Evolutionary conservation across 2,797 vertebrate species (phyloP).

Genomic region (Liasis olivaceus): DNA sequence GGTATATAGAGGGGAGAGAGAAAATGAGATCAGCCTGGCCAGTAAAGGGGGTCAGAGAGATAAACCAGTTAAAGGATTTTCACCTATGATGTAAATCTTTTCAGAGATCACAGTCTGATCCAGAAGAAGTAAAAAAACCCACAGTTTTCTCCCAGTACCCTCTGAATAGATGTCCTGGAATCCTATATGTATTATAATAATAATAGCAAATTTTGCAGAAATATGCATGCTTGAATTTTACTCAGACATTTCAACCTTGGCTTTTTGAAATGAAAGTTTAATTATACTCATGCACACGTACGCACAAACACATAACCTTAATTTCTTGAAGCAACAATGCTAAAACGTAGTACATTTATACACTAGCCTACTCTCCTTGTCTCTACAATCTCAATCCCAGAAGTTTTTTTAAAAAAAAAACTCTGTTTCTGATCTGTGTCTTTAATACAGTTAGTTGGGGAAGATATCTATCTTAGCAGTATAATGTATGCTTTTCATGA

Average conservation of each 20-base stretch:
- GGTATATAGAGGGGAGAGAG: slow-evolving; percentile 38
- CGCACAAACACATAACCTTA: background rate
- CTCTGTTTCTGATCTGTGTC: too few species aligned
- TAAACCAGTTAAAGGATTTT: slow-evolving; percentile 48
- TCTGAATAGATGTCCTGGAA: background rate
- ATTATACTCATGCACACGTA: background rate
- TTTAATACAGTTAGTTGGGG: background rate
- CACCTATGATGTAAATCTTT: slow-evolving; percentile 45
- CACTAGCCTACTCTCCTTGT: background rate
- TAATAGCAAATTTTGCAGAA: background rate
- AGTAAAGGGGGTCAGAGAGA: slow-evolving; percentile 56
- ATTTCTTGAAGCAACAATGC: background rate
- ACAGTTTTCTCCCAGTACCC: background rate
- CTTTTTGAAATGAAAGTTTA: background rate
- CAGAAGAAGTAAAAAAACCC: too few species aligned
- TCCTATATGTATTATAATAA: background rate
- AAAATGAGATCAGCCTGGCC: slow-evolving; percentile 50
- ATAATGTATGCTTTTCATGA: background rate
- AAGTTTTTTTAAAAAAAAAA: background rate
- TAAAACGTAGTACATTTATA: background rate
- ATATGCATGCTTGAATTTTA: background rate
- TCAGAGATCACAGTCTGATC: background rate
- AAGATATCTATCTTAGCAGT: background rate
- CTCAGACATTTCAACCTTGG: background rate
- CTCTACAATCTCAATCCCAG: background rate